Percentiles rank a stretch among this genome's conserved stretches.
phyloP scores from a whole-genome alignment of 2,888 invertebrate genomes.

The Agrilus mali region DNA sequence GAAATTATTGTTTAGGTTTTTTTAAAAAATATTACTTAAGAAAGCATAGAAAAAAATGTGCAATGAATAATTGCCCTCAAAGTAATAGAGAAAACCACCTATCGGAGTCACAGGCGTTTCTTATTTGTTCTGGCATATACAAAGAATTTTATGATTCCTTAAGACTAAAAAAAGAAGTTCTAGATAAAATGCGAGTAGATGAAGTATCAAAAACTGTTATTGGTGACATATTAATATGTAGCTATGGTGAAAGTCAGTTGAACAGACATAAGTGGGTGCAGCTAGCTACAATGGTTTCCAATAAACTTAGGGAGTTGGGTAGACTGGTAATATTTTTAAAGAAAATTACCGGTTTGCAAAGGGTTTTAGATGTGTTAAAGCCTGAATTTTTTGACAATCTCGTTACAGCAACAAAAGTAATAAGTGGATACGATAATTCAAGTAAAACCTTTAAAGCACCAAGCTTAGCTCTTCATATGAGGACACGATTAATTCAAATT shows the following conservation, averaged over 20 bases:
- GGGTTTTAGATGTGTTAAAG: no score
- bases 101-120: constrained; percentile 3
- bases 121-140: constrained; percentile 6
- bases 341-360: constrained; percentile 4
- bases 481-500: constrained; percentile 12
- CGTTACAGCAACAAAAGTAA: constrained; percentile 9
- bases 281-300: constrained; percentile 12
- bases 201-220: constrained; percentile 9
- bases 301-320: constrained; percentile 15
- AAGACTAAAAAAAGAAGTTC: constrained; percentile 10
- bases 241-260: constrained; percentile 8
- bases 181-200: constrained; percentile 9
- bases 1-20: constrained; percentile 5
- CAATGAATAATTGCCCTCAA: not conserved
- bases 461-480: constrained; percentile 14
- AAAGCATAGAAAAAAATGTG: no score
- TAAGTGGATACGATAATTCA: constrained; percentile 10
- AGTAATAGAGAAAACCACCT: constrained; percentile 4
- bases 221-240: constrained; percentile 9
- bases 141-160: constrained; percentile 8
- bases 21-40: constrained; percentile 7
- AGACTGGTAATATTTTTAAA: constrained; percentile 6
- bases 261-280: constrained; percentile 10
- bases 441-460: constrained; percentile 10
- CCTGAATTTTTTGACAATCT: no score